Conservation (phyloP, 2,113 vertebrate species). For the Lates calcarifer region DNA sequence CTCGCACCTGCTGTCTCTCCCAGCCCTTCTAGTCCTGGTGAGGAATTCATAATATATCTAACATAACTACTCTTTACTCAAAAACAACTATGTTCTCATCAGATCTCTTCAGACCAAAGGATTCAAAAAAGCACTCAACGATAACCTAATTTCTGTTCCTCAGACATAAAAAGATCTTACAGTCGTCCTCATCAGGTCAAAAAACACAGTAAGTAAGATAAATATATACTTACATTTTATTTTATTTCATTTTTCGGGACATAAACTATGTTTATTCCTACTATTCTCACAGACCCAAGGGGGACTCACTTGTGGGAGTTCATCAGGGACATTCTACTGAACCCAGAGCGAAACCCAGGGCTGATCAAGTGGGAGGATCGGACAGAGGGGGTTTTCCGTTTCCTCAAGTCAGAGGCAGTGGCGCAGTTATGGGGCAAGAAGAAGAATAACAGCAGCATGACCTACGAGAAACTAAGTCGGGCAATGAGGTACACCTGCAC, state of each 20-base stretch:
- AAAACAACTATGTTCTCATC: neutral
- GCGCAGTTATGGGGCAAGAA: constrained; percentile 99
- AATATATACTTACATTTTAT: neutral
- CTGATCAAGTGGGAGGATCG: constrained; percentile 99
- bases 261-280: neutral
- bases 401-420: constrained; percentile 97
- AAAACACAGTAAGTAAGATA: constrained; percentile 94
- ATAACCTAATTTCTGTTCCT: constrained; percentile 8
- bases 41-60: constrained; percentile 13
- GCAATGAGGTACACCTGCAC: constrained; percentile 92
- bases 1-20: constrained; percentile 68
- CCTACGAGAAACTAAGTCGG: constrained; percentile 97
- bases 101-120: neutral
- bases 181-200: constrained; percentile 87
- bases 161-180: constrained; percentile 88
- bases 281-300: constrained; percentile 86
- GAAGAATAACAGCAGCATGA: constrained; percentile 99
- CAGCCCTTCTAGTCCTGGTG: constrained; percentile 79
- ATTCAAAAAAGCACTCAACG: neutral
- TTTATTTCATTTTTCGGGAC: neutral
- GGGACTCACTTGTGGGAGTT: constrained; percentile 99
- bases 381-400: constrained; percentile 94
- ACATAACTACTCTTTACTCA: neutral
- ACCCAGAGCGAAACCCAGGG: constrained; percentile 95
- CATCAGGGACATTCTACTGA: constrained; percentile 96